phyloP scores from a whole-genome alignment of 1,140 invertebrate genomes.

The Musca vetustissima region DNA sequence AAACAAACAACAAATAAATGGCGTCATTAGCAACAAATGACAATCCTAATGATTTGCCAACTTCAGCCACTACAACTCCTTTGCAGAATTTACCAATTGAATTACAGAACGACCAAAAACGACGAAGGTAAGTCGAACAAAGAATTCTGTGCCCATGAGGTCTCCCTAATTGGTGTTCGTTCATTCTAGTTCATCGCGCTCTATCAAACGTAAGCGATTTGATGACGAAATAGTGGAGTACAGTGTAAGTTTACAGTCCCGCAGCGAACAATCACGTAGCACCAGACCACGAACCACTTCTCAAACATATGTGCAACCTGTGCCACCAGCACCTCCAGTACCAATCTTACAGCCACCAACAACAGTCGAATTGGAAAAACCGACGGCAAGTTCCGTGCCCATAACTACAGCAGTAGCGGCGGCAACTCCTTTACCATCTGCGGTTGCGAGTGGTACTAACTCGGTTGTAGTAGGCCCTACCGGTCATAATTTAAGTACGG shows the following conservation, averaged over 20 bases:
- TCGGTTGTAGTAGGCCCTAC: conserved; percentile 30
- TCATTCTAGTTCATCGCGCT: conserved; percentile 77
- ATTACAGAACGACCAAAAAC: conserved; percentile 46
- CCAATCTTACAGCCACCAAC: conserved; percentile 38
- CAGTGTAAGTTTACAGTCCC: conserved; percentile 69
- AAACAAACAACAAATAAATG: too few species aligned
- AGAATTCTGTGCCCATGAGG: background rate
- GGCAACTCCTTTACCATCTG: conserved; percentile 41
- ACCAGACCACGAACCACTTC: conserved; percentile 59
- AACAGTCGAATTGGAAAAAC: conserved; percentile 47
- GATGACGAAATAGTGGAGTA: conserved; percentile 95
- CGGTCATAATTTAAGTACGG: background rate
- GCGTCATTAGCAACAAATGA: background rate
- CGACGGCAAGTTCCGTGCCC: conserved; percentile 26
- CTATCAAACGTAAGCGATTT: conserved; percentile 93
- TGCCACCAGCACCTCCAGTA: conserved; percentile 53
- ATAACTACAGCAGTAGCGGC: conserved; percentile 46
- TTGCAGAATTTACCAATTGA: conserved; percentile 47
- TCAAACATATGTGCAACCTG: conserved; percentile 59
- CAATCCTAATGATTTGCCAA: background rate
- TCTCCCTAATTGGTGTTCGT: background rate
- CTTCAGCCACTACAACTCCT: conserved; percentile 9
- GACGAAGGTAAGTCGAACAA: conserved; percentile 41
- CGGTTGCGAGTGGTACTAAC: conserved; percentile 46
- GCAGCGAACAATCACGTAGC: conserved; percentile 58